Conservation (phyloP, 2,888 invertebrate genomes). For the Cephus pulcher region DNA sequence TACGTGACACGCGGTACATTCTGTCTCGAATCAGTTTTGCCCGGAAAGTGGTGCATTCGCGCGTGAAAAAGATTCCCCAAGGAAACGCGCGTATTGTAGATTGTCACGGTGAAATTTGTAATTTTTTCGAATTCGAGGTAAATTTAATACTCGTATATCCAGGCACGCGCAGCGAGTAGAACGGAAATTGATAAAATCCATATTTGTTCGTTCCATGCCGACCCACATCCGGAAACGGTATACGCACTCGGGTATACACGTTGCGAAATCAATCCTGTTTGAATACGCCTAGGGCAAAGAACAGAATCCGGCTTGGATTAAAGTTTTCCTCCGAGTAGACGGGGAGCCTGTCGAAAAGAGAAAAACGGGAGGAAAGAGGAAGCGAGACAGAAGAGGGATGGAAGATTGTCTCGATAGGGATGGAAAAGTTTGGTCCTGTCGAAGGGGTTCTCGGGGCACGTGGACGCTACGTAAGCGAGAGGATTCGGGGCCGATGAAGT, state of each 20-base stretch:
- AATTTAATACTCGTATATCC: not conserved
- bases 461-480: not conserved
- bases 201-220: not conserved
- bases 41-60: not conserved
- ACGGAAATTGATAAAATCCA: not conserved
- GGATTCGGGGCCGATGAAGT: not conserved
- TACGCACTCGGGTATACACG: not conserved
- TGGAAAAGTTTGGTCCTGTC: not conserved
- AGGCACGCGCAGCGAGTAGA: not conserved
- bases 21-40: conserved; percentile 42
- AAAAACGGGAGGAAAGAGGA: not conserved
- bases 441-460: not conserved
- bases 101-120: not conserved
- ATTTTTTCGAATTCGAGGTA: not conserved
- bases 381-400: not conserved
- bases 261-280: not conserved
- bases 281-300: not conserved
- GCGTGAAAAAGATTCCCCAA: not conserved
- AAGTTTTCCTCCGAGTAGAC: not conserved
- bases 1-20: conserved; percentile 48
- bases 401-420: conserved; percentile 9
- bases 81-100: not conserved
- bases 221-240: not conserved
- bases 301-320: not conserved
- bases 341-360: not conserved